These are phyloP conservation scores for Misgurnus mizolepis DNA, from an alignment of 2,113 vertebrate genomes.

Conservation along the genomic window DNA sequence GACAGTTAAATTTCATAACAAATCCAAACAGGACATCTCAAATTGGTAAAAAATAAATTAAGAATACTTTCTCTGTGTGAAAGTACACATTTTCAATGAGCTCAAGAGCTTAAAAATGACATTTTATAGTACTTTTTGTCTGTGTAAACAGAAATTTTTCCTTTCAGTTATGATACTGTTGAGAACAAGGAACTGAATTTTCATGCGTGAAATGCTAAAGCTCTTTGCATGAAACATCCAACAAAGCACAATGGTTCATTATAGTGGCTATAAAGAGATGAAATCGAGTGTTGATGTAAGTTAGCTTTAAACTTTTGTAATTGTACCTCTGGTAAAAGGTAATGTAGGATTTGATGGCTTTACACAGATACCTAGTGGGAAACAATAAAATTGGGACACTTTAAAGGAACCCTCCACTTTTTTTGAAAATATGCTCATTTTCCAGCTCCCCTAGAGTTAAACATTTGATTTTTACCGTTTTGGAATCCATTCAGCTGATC, in stretches of 20 bases:
- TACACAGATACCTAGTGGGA: neutral
- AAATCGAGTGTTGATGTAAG: neutral
- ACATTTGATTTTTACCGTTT: too few relatives aligned
- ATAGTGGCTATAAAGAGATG: neutral
- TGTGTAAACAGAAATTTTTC: neutral
- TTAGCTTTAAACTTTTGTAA: neutral
- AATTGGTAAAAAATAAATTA: neutral
- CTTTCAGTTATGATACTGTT: neutral
- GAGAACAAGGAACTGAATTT: neutral
- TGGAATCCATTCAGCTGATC: too few relatives aligned
- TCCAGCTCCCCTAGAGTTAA: too few relatives aligned
- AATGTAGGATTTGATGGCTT: slow-evolving; percentile 1
- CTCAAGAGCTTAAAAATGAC: neutral
- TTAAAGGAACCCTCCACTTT: too few relatives aligned
- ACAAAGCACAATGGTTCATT: neutral
- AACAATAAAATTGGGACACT: neutral
- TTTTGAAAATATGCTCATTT: too few relatives aligned
- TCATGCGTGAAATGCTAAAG: neutral
- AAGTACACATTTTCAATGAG: neutral
- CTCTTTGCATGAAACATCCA: neutral
- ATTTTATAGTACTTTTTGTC: neutral
- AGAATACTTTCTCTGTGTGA: too few relatives aligned
- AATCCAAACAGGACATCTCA: neutral
- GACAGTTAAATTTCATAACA: slow-evolving; percentile 9
- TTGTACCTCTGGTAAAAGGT: neutral